Conservation (phyloP, 1,140 invertebrate genomes). For the Scylla paramamosain region DNA sequence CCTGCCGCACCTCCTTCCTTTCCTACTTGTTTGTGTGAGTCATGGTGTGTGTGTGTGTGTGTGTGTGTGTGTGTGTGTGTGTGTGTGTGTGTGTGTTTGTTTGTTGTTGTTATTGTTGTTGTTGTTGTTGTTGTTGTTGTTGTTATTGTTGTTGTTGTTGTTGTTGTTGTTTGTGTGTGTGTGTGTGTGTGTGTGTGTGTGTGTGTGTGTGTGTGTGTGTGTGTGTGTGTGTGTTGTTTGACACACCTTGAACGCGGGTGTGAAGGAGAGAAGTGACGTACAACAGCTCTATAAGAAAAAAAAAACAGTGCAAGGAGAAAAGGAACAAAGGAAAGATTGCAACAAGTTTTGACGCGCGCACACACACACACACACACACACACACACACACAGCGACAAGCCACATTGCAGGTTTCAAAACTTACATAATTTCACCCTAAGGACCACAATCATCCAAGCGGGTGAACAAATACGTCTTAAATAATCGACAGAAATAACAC, state of each 20-base stretch:
- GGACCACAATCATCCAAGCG: neutral
- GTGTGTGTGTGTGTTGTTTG: neutral
- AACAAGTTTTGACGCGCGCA: neutral
- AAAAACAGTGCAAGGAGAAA: neutral
- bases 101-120: too few species aligned
- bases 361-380: slow-evolving; percentile 20
- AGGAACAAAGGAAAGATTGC: neutral
- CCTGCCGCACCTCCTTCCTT: too few species aligned
- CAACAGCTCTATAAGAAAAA: too few species aligned
- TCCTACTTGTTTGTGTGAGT: neutral
- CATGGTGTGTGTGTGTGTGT: neutral
- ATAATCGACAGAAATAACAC: neutral
- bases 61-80: neutral
- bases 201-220: neutral
- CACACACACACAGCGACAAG: neutral
- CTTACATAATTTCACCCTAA: neutral
- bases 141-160: too few species aligned
- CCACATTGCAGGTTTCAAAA: neutral
- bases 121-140: too few species aligned
- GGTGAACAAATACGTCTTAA: neutral
- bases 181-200: neutral
- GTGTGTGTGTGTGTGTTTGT: neutral
- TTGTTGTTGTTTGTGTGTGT: neutral
- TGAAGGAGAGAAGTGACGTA: neutral
- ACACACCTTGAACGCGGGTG: neutral